A percentile compares a stretch with the other conserved stretches of the same genome.
phyloP scores from a whole-genome alignment of 92 coral and sea anemone genomes.

The Scolanthus callimorphus region DNA sequence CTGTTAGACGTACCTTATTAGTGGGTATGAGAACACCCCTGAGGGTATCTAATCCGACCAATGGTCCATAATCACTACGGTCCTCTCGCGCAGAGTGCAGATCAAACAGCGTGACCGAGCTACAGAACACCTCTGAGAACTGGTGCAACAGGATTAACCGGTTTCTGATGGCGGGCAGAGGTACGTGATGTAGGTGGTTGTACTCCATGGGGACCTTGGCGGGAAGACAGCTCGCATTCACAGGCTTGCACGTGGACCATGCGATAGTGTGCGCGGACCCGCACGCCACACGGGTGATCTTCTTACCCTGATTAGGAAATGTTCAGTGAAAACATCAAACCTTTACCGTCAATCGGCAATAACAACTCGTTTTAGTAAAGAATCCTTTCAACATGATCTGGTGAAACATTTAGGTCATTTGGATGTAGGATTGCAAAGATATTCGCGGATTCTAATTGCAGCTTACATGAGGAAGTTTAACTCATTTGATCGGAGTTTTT shows the following conservation, averaged over 20 bases:
- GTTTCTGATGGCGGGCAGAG: conserved; percentile 71
- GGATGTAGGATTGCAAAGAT: too few relatives aligned
- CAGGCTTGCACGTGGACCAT: conserved; percentile 97
- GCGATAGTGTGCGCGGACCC: conserved; percentile 99
- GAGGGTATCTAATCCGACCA: conserved; percentile 81
- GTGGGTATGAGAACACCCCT: conserved; percentile 89
- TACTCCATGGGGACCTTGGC: conserved; percentile 92
- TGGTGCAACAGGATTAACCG: conserved; percentile 89
- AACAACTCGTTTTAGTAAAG: too few relatives aligned
- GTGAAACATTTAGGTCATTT: too few relatives aligned
- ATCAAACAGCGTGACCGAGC: conserved; percentile 87
- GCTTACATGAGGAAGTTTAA: too few relatives aligned
- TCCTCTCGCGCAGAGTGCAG: conserved; percentile 67
- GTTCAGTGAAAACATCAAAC: too few relatives aligned
- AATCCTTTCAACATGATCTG: too few relatives aligned
- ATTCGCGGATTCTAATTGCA: too few relatives aligned
- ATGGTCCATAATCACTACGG: conserved; percentile 49
- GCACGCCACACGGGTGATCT: conserved; percentile 95
- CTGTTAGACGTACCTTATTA: conserved; percentile 70
- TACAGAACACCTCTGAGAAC: conserved; percentile 94
- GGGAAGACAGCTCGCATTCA: conserved; percentile 94
- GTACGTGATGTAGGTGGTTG: conserved; percentile 83
- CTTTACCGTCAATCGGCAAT: too few relatives aligned
- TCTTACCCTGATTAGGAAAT: conserved; percentile 67
- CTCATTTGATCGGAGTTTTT: too few relatives aligned